A percentile compares a stretch with the other conserved stretches of the same genome.
phyloP scores from a whole-genome alignment of 2,888 invertebrate species.

The Stenolophus ochropezus region DNA sequence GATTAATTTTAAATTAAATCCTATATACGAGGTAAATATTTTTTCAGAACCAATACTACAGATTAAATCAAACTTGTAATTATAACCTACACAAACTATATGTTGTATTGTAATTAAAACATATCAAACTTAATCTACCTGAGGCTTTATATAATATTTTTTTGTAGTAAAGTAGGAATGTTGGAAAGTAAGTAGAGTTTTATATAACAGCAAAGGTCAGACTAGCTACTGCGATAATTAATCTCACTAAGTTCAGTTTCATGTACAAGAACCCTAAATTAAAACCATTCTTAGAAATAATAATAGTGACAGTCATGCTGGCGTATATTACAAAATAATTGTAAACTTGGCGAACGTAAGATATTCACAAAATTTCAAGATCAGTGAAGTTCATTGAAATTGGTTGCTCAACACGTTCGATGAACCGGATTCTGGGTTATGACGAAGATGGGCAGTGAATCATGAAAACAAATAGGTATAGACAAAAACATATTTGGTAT shows the following conservation, averaged over 20 bases:
- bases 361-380: not conserved
- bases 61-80: conserved; percentile 8
- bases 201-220: conserved; percentile 27
- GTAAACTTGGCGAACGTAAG: not conserved
- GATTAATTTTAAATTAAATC: conserved; percentile 29
- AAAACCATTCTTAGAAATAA: not conserved
- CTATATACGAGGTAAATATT: conserved; percentile 19
- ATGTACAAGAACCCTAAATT: not conserved
- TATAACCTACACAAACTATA: not conserved
- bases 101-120: conserved; percentile 2
- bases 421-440: conserved; percentile 28
- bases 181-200: not conserved
- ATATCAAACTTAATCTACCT: not conserved
- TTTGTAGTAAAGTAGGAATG: not conserved
- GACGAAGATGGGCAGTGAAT: not conserved
- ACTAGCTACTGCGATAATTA: not conserved
- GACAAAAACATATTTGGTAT: not conserved
- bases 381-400: conserved; percentile 32
- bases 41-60: not conserved
- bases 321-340: too few relatives aligned
- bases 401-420: conserved; percentile 15
- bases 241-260: not conserved
- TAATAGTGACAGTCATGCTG: not conserved
- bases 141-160: conserved; percentile 18
- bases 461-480: not conserved